These are phyloP conservation scores for Diuraphis noxia DNA, from an alignment of 1,140 invertebrate genomes.

Conservation along the genomic window DNA sequence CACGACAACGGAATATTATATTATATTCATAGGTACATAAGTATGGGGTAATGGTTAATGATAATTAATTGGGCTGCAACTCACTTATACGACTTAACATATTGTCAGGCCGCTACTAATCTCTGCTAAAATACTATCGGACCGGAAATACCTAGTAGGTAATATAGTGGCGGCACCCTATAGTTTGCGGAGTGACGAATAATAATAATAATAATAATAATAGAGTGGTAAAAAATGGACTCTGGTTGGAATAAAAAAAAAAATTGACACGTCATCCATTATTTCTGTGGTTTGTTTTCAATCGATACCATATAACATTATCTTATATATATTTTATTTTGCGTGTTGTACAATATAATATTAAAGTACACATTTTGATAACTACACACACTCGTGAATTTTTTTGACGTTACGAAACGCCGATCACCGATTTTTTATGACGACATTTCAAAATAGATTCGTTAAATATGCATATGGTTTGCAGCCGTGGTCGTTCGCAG, in stretches of 20 bases:
- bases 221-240: neutral
- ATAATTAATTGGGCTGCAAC: too few relatives aligned
- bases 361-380: neutral
- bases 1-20: too few relatives aligned
- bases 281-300: neutral
- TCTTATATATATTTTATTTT: neutral
- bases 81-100: too few relatives aligned
- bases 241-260: neutral
- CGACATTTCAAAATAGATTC: constrained; percentile 19
- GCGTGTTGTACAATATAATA: neutral
- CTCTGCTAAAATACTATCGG: too few relatives aligned
- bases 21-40: too few relatives aligned
- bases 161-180: neutral
- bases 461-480: constrained; percentile 15
- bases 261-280: neutral
- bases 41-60: too few relatives aligned
- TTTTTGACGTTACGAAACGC: neutral
- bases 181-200: neutral
- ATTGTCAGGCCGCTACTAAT: too few relatives aligned
- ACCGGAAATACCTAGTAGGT: too few relatives aligned
- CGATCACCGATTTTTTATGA: neutral
- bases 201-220: neutral
- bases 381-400: neutral
- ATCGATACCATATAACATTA: neutral
- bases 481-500: neutral